Evolutionary conservation across 1,140 invertebrate species (phyloP).

Genomic region (Cecropterus lyciades): DNA sequence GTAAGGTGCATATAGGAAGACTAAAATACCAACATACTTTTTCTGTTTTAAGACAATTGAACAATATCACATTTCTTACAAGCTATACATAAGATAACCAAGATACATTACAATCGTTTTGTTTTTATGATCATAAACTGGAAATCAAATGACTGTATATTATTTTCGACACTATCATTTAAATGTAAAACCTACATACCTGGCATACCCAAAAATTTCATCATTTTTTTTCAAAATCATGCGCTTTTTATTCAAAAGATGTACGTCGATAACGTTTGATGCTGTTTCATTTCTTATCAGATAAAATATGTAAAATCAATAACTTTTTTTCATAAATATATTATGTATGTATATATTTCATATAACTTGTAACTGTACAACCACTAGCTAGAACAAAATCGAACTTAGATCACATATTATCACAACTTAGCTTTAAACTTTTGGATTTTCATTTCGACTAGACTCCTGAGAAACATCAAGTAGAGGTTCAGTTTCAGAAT

Average conservation of each 20-base stretch:
- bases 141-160: no score
- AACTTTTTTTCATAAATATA: constrained; percentile 24
- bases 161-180: no score
- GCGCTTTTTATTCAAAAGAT: no score
- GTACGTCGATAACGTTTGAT: no score
- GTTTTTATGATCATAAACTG: background rate
- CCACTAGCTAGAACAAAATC: constrained; percentile 17
- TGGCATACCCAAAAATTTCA: no score
- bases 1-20: no score
- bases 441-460: constrained; percentile 48
- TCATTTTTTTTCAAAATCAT: no score
- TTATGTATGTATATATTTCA: background rate
- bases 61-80: no score
- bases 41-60: no score
- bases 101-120: background rate
- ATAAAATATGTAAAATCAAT: constrained; percentile 34
- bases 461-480: constrained; percentile 45
- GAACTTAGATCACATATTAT: constrained; percentile 34
- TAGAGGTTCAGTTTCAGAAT: constrained; percentile 66
- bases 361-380: constrained; percentile 4
- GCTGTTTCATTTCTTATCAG: constrained; percentile 37
- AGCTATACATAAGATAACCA: no score
- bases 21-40: no score
- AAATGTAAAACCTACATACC: no score
- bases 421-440: constrained; percentile 46